Evolutionary conservation across 2,113 vertebrate genomes (phyloP).

Genomic region (Oncorhynchus keta): DNA sequence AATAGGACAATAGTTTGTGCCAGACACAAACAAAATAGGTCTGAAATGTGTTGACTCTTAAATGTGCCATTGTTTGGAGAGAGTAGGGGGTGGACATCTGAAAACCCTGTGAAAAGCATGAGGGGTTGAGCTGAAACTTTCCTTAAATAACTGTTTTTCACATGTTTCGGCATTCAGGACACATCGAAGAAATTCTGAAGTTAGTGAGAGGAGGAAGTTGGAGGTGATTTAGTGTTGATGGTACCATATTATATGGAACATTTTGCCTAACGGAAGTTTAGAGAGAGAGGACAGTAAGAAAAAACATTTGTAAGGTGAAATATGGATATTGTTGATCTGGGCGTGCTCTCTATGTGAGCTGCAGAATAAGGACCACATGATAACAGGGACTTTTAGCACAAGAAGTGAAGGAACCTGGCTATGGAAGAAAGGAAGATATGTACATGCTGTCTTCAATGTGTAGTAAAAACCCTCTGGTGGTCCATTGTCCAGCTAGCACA

Average conservation of each 20-base stretch:
- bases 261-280: too few relatives aligned
- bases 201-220: neutral
- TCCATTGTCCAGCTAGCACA: constrained; percentile 29
- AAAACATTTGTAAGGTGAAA: constrained; percentile 12
- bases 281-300: constrained; percentile 13
- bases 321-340: constrained; percentile 24
- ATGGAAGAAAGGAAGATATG: constrained; percentile 39
- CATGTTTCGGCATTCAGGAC: constrained; percentile 18
- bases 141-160: constrained; percentile 55
- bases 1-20: constrained; percentile 33
- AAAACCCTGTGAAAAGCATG: constrained; percentile 65
- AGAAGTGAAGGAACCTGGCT: constrained; percentile 45
- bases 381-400: constrained; percentile 16
- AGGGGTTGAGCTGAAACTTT: constrained; percentile 12
- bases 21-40: constrained; percentile 31
- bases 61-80: constrained; percentile 49
- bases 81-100: constrained; percentile 39
- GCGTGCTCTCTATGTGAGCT: constrained; percentile 14
- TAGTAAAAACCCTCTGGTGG: too few relatives aligned
- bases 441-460: neutral
- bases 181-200: constrained; percentile 15
- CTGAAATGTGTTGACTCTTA: constrained; percentile 41
- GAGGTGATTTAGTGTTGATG: neutral
- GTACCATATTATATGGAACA: neutral
- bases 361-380: constrained; percentile 1